phyloP scores from a whole-genome alignment of 2,888 invertebrate species.

The Trissolcus japonicus region DNA sequence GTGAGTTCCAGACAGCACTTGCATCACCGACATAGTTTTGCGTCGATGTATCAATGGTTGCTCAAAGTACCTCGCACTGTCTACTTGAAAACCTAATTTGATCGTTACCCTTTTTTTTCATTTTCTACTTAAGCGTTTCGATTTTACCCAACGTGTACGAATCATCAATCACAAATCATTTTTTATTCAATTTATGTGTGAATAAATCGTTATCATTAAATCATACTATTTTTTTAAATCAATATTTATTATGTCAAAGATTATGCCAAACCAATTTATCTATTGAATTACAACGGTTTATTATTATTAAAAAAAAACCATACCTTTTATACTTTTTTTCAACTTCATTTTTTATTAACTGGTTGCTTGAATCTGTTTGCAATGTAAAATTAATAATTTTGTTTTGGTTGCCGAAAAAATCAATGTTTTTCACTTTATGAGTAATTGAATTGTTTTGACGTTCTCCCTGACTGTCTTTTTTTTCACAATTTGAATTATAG shows the following conservation, averaged over 20 bases:
- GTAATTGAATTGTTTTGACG: background rate
- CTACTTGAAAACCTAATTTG: constrained; percentile 62
- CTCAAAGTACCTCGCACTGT: constrained; percentile 62
- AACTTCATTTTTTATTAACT: background rate
- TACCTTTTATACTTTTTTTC: constrained; percentile 1
- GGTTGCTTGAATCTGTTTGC: no score
- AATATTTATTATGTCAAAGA: no score
- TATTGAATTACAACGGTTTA: no score
- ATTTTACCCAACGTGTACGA: no score
- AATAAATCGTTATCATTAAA: no score
- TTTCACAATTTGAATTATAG: no score
- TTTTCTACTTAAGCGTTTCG: no score
- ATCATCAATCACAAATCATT: no score
- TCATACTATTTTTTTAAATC: no score
- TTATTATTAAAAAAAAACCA: background rate
- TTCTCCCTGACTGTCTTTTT: background rate
- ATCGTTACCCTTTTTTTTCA: background rate
- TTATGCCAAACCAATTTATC: background rate
- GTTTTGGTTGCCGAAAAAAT: background rate
- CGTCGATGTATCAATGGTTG: constrained; percentile 61
- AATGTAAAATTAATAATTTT: background rate
- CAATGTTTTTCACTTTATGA: background rate
- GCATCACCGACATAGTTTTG: constrained; percentile 61
- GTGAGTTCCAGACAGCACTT: constrained; percentile 55
- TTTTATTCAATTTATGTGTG: no score